Conservation (phyloP, 2,888 invertebrate genomes). For the Neoaliturus tenellus region DNA sequence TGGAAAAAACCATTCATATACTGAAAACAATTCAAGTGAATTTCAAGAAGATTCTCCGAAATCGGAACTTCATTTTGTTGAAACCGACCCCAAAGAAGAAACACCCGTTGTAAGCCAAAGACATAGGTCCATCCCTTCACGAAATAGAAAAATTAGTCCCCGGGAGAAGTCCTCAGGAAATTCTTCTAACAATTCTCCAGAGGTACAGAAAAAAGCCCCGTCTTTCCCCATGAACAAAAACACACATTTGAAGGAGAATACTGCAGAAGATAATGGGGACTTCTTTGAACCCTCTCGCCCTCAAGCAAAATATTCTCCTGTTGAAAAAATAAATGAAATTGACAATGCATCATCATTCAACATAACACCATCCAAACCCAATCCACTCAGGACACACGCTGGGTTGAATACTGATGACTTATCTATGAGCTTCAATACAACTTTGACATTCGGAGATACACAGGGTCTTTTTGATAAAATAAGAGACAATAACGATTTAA, state of each 20-base stretch:
- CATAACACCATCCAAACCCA: background rate
- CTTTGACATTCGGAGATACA: slow-evolving; percentile 10
- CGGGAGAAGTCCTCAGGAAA: background rate
- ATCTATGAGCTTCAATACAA: background rate
- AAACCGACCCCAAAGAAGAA: slow-evolving; percentile 10
- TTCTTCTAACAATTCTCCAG: background rate
- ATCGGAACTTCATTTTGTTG: background rate
- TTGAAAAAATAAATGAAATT: background rate
- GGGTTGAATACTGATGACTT: background rate
- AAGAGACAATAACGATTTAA: background rate
- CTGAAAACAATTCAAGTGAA: background rate
- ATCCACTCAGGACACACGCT: background rate
- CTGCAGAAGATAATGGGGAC: background rate
- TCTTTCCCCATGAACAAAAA: background rate
- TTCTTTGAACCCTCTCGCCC: background rate
- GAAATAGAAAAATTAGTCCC: background rate
- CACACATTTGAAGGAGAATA: background rate
- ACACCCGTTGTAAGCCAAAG: background rate
- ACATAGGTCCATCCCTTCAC: background rate
- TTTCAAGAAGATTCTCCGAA: background rate
- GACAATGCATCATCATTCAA: background rate
- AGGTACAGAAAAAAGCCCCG: background rate
- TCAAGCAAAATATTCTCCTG: background rate
- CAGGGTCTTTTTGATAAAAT: background rate
- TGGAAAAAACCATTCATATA: background rate